Evolutionary conservation across 2,113 vertebrate species (phyloP).

Genomic region (Rallus limicola): DNA sequence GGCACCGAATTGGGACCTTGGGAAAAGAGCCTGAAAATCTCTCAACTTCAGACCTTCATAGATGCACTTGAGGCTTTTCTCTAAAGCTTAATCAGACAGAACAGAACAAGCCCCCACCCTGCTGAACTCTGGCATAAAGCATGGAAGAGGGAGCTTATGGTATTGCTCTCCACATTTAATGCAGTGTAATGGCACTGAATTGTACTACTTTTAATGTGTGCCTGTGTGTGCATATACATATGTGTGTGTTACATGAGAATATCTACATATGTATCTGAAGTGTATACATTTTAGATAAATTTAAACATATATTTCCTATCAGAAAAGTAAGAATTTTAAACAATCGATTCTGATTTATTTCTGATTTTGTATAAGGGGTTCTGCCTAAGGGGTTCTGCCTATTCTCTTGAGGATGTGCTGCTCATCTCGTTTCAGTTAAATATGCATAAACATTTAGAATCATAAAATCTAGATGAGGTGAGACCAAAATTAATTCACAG

Average conservation of each 20-base stretch:
- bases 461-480: background rate
- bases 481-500: background rate
- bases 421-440: background rate
- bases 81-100: background rate
- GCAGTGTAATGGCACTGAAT: background rate
- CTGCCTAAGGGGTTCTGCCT: too few species aligned
- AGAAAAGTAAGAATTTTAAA: background rate
- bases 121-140: background rate
- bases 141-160: too few species aligned
- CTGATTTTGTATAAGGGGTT: background rate
- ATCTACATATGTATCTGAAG: too few species aligned
- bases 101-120: background rate
- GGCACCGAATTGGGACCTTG: background rate
- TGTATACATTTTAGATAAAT: background rate
- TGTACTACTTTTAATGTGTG: background rate
- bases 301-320: background rate
- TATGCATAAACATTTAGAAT: background rate
- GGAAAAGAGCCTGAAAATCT: background rate
- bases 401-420: background rate
- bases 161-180: background rate
- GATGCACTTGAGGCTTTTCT: background rate
- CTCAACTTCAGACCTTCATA: background rate
- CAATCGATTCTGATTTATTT: background rate
- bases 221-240: too few species aligned
- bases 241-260: background rate